Base-by-base conservation (phyloP, 1,140 invertebrate genomes). In the Schmidtea mediterranea region DNA sequence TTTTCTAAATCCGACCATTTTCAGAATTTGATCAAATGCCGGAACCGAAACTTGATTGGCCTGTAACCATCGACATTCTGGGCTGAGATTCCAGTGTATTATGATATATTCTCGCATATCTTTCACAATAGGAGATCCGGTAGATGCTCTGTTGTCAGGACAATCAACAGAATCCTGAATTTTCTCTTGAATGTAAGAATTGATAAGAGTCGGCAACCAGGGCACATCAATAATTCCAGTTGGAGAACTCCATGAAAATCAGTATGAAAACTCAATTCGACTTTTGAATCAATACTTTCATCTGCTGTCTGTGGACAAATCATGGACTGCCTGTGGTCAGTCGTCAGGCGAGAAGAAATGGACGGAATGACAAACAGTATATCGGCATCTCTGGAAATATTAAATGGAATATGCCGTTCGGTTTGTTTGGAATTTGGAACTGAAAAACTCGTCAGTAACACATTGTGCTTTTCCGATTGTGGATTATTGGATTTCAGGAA, bases 1-100 rank as follows among this genome's bases (percentile, higher is more conserved):
- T 66, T 95, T 89, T 49, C 79, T 77, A 61, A 97, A 95, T 12
- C 87, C 87, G 5, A 95, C 69, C 63, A 89, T 87, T 67, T 94
- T 82, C 26, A 94, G 70, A 54, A 94, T 89, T 62, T 86, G 90
- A 67, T 95, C 87, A 36, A 92, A 36, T 36, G 49, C 52, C 13
- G 37, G 36, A 45, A 24, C 43, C 3, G 15, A 13, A 21, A 24
- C 23, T 5, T 45, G 15, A 13, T 15, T 22, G 3, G 43, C 43
- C n/a, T 19, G 23, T 13, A 45, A 21, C 19, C 18, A 45, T 24
- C 43, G n/a, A 24, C 43, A 45, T 45, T 45, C 43, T 21, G 43
- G 43, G 9, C 15, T 19, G 2, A 45, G 23, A 24, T 5, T 21
- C 43, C 43, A 45, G 21, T 45, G 43, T 13, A 45, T 21, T 13